Evolutionary conservation across 2,113 vertebrate genomes (phyloP).

Genomic region (Tyrannus savana): DNA sequence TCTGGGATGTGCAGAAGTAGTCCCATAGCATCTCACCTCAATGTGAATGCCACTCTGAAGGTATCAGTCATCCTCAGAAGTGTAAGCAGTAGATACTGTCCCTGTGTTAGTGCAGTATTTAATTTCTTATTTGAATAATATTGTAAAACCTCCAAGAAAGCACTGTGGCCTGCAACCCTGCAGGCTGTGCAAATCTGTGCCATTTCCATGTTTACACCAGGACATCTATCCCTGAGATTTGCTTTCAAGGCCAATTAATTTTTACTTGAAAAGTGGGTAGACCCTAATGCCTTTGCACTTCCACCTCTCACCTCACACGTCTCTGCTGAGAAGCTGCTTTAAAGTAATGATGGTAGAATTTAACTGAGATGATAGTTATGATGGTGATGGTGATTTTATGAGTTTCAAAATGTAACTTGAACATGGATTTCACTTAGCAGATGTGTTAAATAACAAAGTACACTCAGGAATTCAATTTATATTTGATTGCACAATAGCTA

Average conservation of each 20-base stretch:
- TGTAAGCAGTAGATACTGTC: neutral
- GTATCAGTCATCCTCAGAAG: rapidly evolving
- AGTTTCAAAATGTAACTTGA: neutral
- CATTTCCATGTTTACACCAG: neutral
- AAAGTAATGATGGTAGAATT: neutral
- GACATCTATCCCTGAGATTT: neutral
- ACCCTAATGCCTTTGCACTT: neutral
- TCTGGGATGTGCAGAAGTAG: neutral
- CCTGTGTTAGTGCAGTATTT: neutral
- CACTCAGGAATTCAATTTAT: neutral
- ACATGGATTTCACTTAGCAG: neutral
- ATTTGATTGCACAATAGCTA: conserved; percentile 18
- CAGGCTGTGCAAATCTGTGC: neutral
- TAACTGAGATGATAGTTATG: neutral
- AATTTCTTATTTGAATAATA: neutral
- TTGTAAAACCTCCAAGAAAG: neutral
- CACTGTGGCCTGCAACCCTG: neutral
- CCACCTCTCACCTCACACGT: neutral
- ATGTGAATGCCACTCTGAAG: neutral
- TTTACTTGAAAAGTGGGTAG: neutral
- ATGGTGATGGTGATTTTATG: neutral
- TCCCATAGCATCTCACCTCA: neutral
- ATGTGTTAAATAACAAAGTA: neutral
- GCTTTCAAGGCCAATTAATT: neutral
- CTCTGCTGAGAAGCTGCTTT: neutral